Base-by-base conservation (phyloP, 2,888 invertebrate genomes). In the Malthinus flaveolus region DNA sequence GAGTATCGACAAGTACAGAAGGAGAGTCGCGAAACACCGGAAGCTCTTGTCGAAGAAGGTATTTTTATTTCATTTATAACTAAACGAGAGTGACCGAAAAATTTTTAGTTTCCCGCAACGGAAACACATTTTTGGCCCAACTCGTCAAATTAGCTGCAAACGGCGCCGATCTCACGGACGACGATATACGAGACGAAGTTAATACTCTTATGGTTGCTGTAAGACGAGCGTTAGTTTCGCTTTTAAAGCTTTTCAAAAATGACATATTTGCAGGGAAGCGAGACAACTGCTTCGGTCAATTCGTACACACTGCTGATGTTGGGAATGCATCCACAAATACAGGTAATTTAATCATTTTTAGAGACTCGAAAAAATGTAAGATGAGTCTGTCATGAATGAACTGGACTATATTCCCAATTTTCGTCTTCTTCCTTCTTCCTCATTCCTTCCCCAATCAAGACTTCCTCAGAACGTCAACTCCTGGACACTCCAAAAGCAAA, bases 171-270 rank as follows among this genome's bases (percentile, higher is more conserved):
- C 83, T 82, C 49, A 82, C 78, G 0, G 76, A 84, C 56, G 65
- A 76, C 32, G 49, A 84, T 63, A 64, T 85, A 3, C 75, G 83
- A 51, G 84, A 85, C 66, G 85, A 85, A 72, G 78, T 84, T 0
- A 71, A 84, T 37, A 83, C 84, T 0, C 73, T 85, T 49, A 78
- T 81, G 50, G 70, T 84, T 12, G 85, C 84, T 31, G 85, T 83
- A n/a, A 81, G 82, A 7, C 11, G 32, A 5, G 7, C 6, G n/a
- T 7, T 4, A n/a, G 15, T 7, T 42, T 8, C 1, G 10, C 13
- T 36, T 33, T 3, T 35, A 10, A 8, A 13, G 10, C 3, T n/a
- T 48, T 34, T n/a, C 3, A 23, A 4, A 31, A 3, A 9, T 10
- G 11, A 31, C 1, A 42, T 6, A 11, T 31, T 45, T 53, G 44